phyloP scores from a whole-genome alignment of 2,113 vertebrate species.

The Stegostoma tigrinum region DNA sequence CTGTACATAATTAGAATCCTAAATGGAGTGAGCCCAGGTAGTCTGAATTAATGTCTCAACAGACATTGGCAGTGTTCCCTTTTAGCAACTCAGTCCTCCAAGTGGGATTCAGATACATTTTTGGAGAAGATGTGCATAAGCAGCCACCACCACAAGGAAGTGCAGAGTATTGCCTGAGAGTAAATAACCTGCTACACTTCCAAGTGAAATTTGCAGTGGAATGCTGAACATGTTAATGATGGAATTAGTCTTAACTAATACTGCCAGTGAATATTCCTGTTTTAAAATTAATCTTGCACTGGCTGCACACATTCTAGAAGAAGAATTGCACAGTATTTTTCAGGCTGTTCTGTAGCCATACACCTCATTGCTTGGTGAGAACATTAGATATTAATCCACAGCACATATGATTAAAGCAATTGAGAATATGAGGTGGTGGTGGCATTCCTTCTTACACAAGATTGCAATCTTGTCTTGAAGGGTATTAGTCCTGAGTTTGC shows the following conservation, averaged over 20 bases:
- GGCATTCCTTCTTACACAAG: background rate
- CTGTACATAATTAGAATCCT: background rate
- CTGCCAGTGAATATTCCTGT: background rate
- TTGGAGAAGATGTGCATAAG: background rate
- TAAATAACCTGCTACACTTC: background rate
- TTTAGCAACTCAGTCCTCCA: background rate
- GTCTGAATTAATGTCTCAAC: slow-evolving; percentile 3
- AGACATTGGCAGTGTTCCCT: background rate
- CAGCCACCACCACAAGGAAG: too few species aligned
- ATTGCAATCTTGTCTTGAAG: background rate
- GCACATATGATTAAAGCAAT: background rate
- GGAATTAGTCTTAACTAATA: background rate
- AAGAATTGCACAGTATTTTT: background rate
- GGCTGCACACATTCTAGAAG: background rate
- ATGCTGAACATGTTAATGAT: background rate
- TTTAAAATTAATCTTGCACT: background rate
- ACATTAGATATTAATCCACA: background rate
- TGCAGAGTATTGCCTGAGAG: background rate
- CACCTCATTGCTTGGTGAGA: background rate
- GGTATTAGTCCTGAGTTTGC: background rate
- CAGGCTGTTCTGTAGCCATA: background rate
- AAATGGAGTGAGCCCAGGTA: background rate
- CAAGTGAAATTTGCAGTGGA: background rate
- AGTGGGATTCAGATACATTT: background rate
- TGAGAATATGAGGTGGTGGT: background rate